phyloP scores from a whole-genome alignment of 2,113 vertebrate genomes.

The Numenius arquata region DNA sequence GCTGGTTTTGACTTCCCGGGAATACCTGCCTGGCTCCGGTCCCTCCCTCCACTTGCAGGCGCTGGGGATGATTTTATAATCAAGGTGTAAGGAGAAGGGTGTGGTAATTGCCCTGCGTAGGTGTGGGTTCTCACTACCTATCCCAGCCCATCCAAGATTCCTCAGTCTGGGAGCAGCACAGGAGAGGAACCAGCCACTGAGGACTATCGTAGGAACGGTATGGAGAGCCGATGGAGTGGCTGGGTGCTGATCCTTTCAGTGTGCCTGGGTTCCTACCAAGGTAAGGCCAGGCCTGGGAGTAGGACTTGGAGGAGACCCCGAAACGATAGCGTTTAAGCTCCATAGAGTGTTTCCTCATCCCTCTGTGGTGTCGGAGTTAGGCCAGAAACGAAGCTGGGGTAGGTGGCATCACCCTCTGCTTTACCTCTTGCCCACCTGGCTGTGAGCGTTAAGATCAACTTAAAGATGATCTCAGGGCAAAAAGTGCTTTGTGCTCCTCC shows the following conservation, averaged over 20 bases:
- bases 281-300: slow-evolving; percentile 60
- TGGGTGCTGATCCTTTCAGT: slow-evolving; percentile 66
- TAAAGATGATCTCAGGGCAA: not conserved
- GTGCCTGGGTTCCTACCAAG: slow-evolving; percentile 69
- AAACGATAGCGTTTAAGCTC: not conserved
- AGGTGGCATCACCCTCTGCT: not conserved
- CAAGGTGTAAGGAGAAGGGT: slow-evolving; percentile 34
- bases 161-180: slow-evolving; percentile 50
- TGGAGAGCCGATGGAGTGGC: slow-evolving; percentile 58
- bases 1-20: not conserved
- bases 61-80: slow-evolving; percentile 50
- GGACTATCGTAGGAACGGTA: slow-evolving; percentile 22
- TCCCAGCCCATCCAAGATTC: slow-evolving; percentile 19
- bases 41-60: not conserved
- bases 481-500: not conserved
- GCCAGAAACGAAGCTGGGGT: not conserved
- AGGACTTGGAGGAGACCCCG: not conserved
- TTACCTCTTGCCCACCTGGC: not conserved
- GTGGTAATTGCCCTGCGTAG: slow-evolving; percentile 61
- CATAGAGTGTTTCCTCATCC: accelerated
- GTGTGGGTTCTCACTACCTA: slow-evolving; percentile 39
- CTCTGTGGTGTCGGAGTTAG: not conserved
- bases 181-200: slow-evolving; percentile 11
- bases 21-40: not conserved
- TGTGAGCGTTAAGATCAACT: accelerated